Base-by-base conservation (phyloP, 2,797 vertebrate genomes). In the Balearica regulorum region DNA sequence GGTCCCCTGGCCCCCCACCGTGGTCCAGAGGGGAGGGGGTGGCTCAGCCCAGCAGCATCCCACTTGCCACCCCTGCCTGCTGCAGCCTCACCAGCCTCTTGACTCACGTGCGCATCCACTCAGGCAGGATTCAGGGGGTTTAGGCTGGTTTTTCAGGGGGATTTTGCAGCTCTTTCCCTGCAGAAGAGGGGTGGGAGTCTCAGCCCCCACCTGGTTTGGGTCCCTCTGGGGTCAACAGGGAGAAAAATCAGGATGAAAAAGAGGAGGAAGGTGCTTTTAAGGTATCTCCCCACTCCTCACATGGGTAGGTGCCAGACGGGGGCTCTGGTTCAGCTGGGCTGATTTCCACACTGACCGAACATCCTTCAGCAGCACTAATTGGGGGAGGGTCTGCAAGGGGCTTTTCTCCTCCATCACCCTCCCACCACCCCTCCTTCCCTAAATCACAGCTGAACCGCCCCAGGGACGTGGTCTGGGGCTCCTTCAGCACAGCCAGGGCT, bases 171-270 rank as follows among this genome's bases (percentile, higher is more conserved):
- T 72, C 35, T 33, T 62, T 68, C 18, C 21, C 29, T 22, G 8
- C 26, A 49, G 44, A 18, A 80, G 16, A 41, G 6, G 16, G 5
- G 17, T 25, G 16, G 3, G 37, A 84, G 11, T 10, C 68, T 55
- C 53, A 82, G 24, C 10, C 16, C 39, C 22, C 18, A 17, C 35
- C 75, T 28, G 64, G 13, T 4, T 49, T 25, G 18, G 21, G 11
- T 29, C 16, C n/a, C 5, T 2, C 12, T 16, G 16, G 11, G 6
- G 5, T 4, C 8, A 5, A 12, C 2, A 3, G 6, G 11, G 17
- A 60, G 31, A 41, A 53, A 44, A 78, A 5, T 5, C 31, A 31
- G 16, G 25, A 21, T 16, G 20, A 49, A 22, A 8, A 68, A 3
- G 31, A 61, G 4, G 21, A 49, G 2, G 5, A 70, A 66, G 61